phyloP scores from a whole-genome alignment of 2,797 vertebrate species.

The Acanthiza pusilla region DNA sequence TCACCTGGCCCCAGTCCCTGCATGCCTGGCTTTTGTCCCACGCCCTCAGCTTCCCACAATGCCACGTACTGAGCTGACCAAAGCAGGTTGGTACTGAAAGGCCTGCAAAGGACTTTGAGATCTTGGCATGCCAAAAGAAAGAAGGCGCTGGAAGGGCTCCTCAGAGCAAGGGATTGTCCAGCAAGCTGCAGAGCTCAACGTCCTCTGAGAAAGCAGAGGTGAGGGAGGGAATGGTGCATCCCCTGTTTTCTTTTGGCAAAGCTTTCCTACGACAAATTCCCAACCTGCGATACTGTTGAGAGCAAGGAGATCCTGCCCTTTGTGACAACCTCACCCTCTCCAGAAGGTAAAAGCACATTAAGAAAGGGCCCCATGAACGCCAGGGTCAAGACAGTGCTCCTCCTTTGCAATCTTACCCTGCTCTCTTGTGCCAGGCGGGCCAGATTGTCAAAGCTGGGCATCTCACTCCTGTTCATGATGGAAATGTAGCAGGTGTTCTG shows the following conservation, averaged over 20 bases:
- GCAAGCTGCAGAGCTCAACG: background rate
- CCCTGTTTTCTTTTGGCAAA: background rate
- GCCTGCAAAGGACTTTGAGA: background rate
- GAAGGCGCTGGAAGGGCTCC: no score
- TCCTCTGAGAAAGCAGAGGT: background rate
- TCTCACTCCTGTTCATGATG: conserved; percentile 25
- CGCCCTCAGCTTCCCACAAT: background rate
- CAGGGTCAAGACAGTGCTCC: background rate
- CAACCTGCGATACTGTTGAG: background rate
- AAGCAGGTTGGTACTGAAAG: no score
- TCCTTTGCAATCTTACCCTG: no score
- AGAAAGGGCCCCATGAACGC: background rate
- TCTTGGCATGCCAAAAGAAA: background rate
- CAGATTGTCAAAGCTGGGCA: conserved; percentile 40
- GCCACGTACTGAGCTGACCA: no score
- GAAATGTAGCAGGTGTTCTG: conserved; percentile 49
- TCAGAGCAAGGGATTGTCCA: background rate
- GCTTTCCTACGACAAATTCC: background rate
- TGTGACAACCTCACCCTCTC: no score
- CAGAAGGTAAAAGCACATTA: background rate
- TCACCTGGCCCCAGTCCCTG: no score
- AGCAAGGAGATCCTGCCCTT: background rate
- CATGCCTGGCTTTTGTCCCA: no score
- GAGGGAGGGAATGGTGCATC: no score
- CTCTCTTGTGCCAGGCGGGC: no score